Evolutionary conservation across 2,113 vertebrate species (phyloP), one percentile per base, ranked within the genome.

Genomic region (Morone saxatilis): DNA sequence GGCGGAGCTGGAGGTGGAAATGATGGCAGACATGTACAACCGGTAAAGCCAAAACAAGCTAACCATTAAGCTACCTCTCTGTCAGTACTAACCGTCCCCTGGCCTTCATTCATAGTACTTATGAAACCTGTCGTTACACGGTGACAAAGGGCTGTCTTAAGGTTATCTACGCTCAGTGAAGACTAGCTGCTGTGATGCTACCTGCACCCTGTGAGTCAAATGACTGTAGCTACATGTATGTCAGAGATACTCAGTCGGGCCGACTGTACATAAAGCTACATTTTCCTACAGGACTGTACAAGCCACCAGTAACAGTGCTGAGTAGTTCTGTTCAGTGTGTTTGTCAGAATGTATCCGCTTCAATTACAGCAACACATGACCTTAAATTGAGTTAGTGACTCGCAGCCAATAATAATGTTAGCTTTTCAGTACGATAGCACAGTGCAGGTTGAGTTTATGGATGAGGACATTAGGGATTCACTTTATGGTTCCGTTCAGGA

Each of bases 11-110:
- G 98, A 98, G 92, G 98, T 98, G 89, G 98, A 99, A 86, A 99
- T 99, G 98, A 99, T 99, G 98, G 97, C 98, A 6, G 98, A 99
- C 91, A 98, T 99, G 98, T 99, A 99, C 91, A 99, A 98, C 94
- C 96, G 98, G 98, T 99, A 94, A 92, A 65, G 12, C 20, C 47
- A 0, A 47, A 25, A 43, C 50, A 45, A 73, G 87, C 89, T 87
- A 83, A 70, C 50, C 9, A 5, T 14, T 4, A 2, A 63, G 38
- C 51, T 22, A 0, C 5, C 3, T 14, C 4, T 19, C 38, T 25
- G n/a, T 4, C 17, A 10, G 22, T 7, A 22, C 6, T 10, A 41
- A 31, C 12, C 3, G 41, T 7, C 4, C 17, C 59, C 7, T 43
- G 61, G 47, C 50, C 4, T 72, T 61, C 22, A 53, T 63, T 45